Base-by-base conservation (phyloP, 2,797 vertebrate species). In the Pipistrellus nathusii region DNA sequence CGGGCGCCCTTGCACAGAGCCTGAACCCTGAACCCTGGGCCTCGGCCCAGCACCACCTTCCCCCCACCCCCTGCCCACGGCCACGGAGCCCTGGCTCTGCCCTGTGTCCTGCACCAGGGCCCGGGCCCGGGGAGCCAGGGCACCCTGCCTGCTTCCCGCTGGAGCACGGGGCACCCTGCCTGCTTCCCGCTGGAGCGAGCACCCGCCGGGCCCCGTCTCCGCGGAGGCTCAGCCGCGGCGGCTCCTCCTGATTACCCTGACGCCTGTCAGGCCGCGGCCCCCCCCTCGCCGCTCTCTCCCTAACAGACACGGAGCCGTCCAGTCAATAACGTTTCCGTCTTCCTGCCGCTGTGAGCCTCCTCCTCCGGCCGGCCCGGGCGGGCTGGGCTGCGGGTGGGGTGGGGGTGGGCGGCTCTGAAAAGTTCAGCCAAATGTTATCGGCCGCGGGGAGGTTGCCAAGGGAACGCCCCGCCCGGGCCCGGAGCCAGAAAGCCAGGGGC, bases 391-490 rank as follows among this genome's bases (percentile, higher is more conserved):
- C 98, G 96, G 96, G 97, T 98, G 98, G 98, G 99, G 99, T 99
- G 99, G 99, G 98, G 99, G 99, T 99, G 99, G 99, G 99, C 99
- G 98, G 99, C 98, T 99, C 98, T 98, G 98, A 99, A 99, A 97
- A 99, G 99, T 99, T 99, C 99, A 99, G 99, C 99, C 99, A 99
- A 99, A 99, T 99, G 99, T 99, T 99, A 99, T 99, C 99, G 99
- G 98, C 97, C 98, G 98, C 97, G 95, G 98, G 98, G 98, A 99
- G 98, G 98, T 98, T 99, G 98, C 98, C 98, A 98, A 98, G 98
- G 98, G 98, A 98, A 98, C 98, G 98, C 98, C 98, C 92, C 98
- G 98, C 98, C 98, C 98, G 98, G 84, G 96, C 98, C 98, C 96
- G 87, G 97, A 98, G 99, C 99, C 98, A 99, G 98, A 98, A 98